phyloP scores from a whole-genome alignment of 1,140 invertebrate species.

The Lucilia sericata region DNA sequence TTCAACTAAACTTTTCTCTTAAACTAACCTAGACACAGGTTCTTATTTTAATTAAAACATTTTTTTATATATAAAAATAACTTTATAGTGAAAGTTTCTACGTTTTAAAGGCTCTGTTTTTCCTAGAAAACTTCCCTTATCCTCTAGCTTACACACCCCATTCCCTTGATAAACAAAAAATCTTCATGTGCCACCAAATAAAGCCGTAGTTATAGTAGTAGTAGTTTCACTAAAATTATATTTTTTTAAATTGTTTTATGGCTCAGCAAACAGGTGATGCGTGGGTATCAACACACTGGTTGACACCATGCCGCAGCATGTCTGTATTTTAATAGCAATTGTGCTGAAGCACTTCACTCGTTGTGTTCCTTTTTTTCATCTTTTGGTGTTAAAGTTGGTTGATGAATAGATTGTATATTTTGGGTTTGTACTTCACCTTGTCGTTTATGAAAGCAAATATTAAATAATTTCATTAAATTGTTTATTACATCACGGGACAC shows the following conservation, averaged over 20 bases:
- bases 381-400: background rate
- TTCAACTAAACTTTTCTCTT: no score
- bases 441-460: background rate
- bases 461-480: slow-evolving; percentile 17
- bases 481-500: slow-evolving; percentile 13
- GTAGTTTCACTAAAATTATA: background rate
- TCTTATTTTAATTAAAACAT: no score
- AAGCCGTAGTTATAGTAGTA: background rate
- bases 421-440: slow-evolving; percentile 9
- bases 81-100: no score
- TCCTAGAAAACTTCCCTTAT: background rate
- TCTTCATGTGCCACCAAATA: background rate
- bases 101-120: background rate
- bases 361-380: background rate
- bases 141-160: background rate
- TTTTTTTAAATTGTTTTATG: slow-evolving; percentile 1
- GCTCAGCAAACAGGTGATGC: background rate
- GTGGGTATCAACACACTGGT: background rate
- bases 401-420: background rate
- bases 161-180: background rate
- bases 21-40: no score
- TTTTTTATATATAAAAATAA: no score
- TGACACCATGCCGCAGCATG: background rate
- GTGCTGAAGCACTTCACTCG: background rate
- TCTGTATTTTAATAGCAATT: background rate